Evolutionary conservation across 2,888 invertebrate genomes (phyloP), one percentile per base, ranked within the genome.

Genomic region (Rhyacophila evoluta): DNA sequence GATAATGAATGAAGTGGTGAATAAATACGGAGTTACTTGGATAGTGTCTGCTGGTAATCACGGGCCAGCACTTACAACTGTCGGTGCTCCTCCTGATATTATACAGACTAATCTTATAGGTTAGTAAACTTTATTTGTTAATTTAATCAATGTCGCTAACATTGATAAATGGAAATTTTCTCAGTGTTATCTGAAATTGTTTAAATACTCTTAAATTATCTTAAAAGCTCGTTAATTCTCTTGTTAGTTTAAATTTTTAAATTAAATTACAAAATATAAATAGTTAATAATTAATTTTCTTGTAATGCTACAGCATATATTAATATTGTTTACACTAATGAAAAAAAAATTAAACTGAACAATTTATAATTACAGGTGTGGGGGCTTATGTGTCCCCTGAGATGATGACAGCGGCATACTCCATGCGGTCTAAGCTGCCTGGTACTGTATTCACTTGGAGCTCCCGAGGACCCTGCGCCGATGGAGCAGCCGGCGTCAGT

Each of bases 301-400:
- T n/a, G n/a, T n/a, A n/a, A n/a, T n/a, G n/a, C n/a, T n/a, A n/a
- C n/a, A n/a, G n/a, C n/a, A n/a, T n/a, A n/a, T n/a, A n/a, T n/a
- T n/a, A n/a, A n/a, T n/a, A n/a, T n/a, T n/a, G n/a, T n/a, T n/a
- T n/a, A n/a, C n/a, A n/a, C n/a, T n/a, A n/a, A n/a, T n/a, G n/a
- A n/a, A n/a, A n/a, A n/a, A n/a, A n/a, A 33, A 4, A 33, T 33
- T 6, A 2, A 6, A 33, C 29, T 68, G 15, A 72, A 28, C 5
- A 11, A n/a, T 5, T 75, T 27, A 12, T 67, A 8, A 19, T 75
- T 75, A 0, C 85, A 93, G 94, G 95, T 79, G 97, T 99, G 75
- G 98, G 98, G 15, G 99, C 99, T 11, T 98, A 97, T 88, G 97
- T 99, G 81, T 98, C 98, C 0, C 96, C 98, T 0, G 97, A 97